A percentile compares a stretch with the other conserved stretches of the same genome.
phyloP scores from a whole-genome alignment of 2,797 vertebrate genomes.

The Pangasius krempfi region DNA sequence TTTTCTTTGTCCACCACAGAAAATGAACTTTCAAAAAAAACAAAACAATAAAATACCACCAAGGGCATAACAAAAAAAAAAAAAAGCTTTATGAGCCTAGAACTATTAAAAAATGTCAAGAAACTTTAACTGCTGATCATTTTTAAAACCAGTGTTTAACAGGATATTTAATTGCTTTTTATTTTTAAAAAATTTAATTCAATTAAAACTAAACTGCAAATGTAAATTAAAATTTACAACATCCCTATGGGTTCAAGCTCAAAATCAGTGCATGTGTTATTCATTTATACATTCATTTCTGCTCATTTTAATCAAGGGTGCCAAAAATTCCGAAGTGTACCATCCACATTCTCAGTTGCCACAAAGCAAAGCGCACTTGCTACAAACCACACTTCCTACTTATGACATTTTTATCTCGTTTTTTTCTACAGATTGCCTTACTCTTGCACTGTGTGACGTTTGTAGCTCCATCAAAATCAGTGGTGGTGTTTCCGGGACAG shows the following conservation, averaged over 20 bases:
- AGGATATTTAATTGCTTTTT: not conserved
- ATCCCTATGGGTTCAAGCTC: not conserved
- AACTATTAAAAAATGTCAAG: not conserved
- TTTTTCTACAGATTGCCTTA: conserved; percentile 65
- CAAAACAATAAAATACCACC: not conserved
- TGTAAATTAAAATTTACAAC: not conserved
- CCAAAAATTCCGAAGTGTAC: not conserved
- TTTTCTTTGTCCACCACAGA: not conserved
- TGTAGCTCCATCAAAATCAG: conserved; percentile 95
- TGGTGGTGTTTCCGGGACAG: conserved; percentile 95
- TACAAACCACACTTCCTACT: not conserved
- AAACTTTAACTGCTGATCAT: not conserved
- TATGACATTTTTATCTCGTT: not conserved
- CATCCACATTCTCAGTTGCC: not conserved
- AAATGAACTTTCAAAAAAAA: not conserved
- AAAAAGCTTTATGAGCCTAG: not conserved
- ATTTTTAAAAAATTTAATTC: not conserved
- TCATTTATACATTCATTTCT: not conserved
- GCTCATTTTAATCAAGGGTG: not conserved
- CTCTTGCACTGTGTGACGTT: conserved; percentile 96
- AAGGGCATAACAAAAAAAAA: not conserved
- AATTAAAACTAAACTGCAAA: not conserved
- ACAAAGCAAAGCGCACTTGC: not conserved
- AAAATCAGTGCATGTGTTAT: not conserved
- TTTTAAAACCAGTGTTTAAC: not conserved